A percentile compares a stretch with the other conserved stretches of the same genome.
Conservation (phyloP, 2,888 invertebrate genomes). For the Scelioninae gen. 2 region DNA sequence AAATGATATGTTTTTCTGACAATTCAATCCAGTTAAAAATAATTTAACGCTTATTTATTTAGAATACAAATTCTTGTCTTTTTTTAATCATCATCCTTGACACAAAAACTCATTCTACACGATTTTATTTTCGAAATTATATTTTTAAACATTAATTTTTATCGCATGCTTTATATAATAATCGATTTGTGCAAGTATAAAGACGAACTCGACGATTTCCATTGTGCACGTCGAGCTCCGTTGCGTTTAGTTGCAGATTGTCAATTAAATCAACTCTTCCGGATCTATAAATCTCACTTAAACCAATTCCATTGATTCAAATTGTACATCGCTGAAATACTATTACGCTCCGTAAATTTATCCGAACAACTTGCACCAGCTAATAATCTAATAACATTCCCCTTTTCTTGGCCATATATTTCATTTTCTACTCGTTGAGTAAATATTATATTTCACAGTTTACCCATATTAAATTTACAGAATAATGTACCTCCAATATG, state of each 20-base stretch:
- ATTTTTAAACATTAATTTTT: conserved; percentile 23
- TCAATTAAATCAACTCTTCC: conserved; percentile 52
- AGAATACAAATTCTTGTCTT: not conserved
- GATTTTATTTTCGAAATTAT: conserved; percentile 22
- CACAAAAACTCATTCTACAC: conserved; percentile 16
- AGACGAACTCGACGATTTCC: conserved; percentile 8
- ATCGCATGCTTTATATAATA: conserved; percentile 1
- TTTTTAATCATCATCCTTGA: conserved; percentile 20
- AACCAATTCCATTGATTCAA: conserved; percentile 35
- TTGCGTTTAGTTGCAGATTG: conserved; percentile 24
- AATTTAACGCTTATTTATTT: not conserved
- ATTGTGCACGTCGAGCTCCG: not conserved
- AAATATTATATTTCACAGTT: not conserved
- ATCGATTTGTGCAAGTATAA: conserved; percentile 26
- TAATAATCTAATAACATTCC: too few relatives aligned
- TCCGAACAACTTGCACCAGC: too few relatives aligned
- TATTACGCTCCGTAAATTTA: conserved; percentile 28
- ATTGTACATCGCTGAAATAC: conserved; percentile 33
- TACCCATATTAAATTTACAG: not conserved
- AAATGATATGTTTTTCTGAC: too few relatives aligned
- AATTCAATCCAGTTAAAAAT: too few relatives aligned
- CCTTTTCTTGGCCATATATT: not conserved
- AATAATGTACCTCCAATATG: conserved; percentile 70
- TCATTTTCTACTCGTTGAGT: not conserved
- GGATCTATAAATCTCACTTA: conserved; percentile 55